Evolutionary conservation across 2,888 invertebrate genomes (phyloP), one percentile per base, ranked within the genome.

Genomic region (Mycogona germanica): DNA sequence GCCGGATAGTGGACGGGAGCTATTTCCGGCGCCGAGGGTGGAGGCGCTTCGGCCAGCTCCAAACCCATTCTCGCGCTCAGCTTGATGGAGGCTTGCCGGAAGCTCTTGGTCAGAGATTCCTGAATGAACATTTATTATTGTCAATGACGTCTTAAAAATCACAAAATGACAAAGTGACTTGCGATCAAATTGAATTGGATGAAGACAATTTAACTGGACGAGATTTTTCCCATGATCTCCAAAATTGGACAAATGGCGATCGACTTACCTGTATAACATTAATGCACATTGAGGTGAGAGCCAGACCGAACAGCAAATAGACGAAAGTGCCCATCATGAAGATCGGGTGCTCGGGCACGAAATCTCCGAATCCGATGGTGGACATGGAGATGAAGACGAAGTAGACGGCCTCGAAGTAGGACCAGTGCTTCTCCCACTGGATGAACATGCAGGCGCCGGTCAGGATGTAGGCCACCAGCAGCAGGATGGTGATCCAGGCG

Each of bases 311-410:
- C 23, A 96, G 83, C 53, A 97, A 74, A 67, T 97, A 95, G 45
- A 93, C 77, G 63, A 93, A 92, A 35, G 91, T 88, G 53, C 84
- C 78, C 76, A 96, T 84, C 81, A 96, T 88, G 64, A 80, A 82
- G 69, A 81, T 78, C 1, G 92, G 91, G 71, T 89, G 85, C 55
- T 84, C 77, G 1, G 93, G 93, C 0, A 92, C 86, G 58, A 84
- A 77, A 72, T 95, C 93, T 2, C 93, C 93, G 62, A 95, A 87
- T 2, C 68, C 96, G 55, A 97, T 93, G 1, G 96, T 97, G 1
- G 91, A 88, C 81, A 95, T 87, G 0, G 93, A 92, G 62, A 96
- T 87, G 68, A 96, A 96, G 3, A 96, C 88, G 68, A 96, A 97
- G 70, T 97, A 97, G 68, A 97, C 91, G 0, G 95, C 82, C 56